Evolutionary conservation across 2,113 vertebrate genomes (phyloP).

Genomic region (Thryonomys swinderianus): DNA sequence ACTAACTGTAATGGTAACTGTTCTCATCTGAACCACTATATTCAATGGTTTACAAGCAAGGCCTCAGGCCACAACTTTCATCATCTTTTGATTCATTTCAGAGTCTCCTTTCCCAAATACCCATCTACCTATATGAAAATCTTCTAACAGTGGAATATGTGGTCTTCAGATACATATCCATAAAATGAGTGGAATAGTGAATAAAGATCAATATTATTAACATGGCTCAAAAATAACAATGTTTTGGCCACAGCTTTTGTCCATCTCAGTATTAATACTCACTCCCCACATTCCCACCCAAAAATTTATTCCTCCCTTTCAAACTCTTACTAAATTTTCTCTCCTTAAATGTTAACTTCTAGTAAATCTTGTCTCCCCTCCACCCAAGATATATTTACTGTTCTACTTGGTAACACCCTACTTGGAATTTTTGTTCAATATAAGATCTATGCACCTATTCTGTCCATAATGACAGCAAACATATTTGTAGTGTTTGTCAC

Average conservation of each 20-base stretch:
- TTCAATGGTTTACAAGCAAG: not conserved
- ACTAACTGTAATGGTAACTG: not conserved
- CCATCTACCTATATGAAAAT: not conserved
- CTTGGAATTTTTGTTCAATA: not conserved
- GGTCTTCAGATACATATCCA: no score
- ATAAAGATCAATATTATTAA: slow-evolving; percentile 22
- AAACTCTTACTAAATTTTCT: not conserved
- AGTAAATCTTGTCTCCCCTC: not conserved
- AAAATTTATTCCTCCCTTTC: not conserved
- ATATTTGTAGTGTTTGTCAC: not conserved
- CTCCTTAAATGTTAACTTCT: not conserved
- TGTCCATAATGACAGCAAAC: not conserved
- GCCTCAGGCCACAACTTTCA: not conserved
- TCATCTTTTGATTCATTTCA: not conserved
- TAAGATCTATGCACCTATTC: not conserved
- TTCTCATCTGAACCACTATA: not conserved
- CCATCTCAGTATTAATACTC: not conserved
- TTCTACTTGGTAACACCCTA: not conserved
- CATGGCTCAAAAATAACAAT: not conserved
- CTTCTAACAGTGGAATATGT: not conserved
- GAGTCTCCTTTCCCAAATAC: slow-evolving; percentile 16
- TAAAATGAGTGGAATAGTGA: no score
- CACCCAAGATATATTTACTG: not conserved
- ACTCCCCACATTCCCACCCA: not conserved
- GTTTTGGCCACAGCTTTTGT: not conserved